phyloP scores from a whole-genome alignment of 2,888 invertebrate genomes.

The Zonitis immaculata region DNA sequence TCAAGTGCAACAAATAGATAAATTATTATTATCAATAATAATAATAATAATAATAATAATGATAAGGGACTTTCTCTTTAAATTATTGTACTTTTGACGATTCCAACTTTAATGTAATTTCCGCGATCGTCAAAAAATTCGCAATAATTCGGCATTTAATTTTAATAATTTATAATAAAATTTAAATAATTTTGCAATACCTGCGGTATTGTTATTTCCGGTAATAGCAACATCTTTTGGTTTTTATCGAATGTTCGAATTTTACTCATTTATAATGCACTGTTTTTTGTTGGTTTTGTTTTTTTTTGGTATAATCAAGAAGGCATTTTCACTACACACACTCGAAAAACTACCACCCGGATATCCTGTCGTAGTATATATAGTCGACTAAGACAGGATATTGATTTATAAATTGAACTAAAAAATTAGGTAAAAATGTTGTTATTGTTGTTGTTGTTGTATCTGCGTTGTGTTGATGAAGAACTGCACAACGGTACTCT shows the following conservation, averaged over 20 bases:
- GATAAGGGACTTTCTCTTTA: background rate
- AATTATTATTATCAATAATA: background rate
- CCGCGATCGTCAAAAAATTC: too few relatives aligned
- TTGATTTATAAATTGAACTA: too few relatives aligned
- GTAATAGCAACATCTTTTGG: slow-evolving; percentile 38
- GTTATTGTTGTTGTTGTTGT: slow-evolving; percentile 4
- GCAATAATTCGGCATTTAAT: too few relatives aligned
- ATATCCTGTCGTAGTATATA: background rate
- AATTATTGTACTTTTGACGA: too few relatives aligned
- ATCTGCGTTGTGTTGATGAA: slow-evolving; percentile 31
- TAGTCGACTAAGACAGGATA: too few relatives aligned
- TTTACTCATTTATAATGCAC: slow-evolving; percentile 32
- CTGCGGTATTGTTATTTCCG: slow-evolving; percentile 44
- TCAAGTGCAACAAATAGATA: background rate
- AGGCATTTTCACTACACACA: background rate
- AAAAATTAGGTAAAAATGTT: too few relatives aligned
- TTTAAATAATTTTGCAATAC: too few relatives aligned
- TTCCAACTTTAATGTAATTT: too few relatives aligned
- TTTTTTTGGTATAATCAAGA: background rate
- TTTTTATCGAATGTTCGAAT: slow-evolving; percentile 38
- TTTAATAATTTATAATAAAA: too few relatives aligned
- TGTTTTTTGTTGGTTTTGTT: background rate
- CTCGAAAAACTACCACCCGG: background rate
- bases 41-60: too few relatives aligned
- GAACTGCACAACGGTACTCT: slow-evolving; percentile 38